Conservation (phyloP, 2,113 vertebrate genomes). For the Pyxicephalus adspersus region DNA sequence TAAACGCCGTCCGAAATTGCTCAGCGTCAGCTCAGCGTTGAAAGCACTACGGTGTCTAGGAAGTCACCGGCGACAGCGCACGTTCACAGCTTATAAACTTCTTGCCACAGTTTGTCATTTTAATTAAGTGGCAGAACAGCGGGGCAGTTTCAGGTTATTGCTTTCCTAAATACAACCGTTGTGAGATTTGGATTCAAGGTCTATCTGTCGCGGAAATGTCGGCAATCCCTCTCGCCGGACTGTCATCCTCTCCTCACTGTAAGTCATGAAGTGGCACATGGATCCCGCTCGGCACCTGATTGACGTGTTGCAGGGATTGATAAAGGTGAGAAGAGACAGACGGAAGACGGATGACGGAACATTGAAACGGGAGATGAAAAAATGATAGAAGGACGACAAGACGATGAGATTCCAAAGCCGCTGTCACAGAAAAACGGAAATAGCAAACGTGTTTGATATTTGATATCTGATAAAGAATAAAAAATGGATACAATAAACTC, state of each 20-base stretch:
- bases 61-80: not conserved
- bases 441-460: too few species aligned
- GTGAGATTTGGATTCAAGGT: slow-evolving; percentile 8
- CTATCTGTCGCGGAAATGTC: slow-evolving; percentile 9
- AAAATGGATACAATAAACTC: too few species aligned
- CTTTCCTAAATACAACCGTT: slow-evolving; percentile 31
- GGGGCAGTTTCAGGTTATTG: slow-evolving; percentile 32
- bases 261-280: not conserved
- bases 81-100: slow-evolving; percentile 9
- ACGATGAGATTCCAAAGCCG: too few species aligned
- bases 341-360: not conserved
- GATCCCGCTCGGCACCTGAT: not conserved
- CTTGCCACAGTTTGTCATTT: slow-evolving; percentile 40
- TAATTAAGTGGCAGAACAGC: slow-evolving; percentile 42
- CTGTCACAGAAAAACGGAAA: too few species aligned
- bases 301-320: not conserved
- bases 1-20: too few species aligned
- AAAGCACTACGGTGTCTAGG: not conserved
- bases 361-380: not conserved
- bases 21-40: not conserved
- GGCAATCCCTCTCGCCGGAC: not conserved
- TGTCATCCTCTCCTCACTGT: slow-evolving; percentile 5
- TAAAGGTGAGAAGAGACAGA: slow-evolving; percentile 10
- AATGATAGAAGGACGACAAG: not conserved
- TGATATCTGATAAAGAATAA: too few species aligned